phyloP scores from a whole-genome alignment of 30 jellyfish, hydroid and myxozoan genomes.

The Cassiopea andromeda region DNA sequence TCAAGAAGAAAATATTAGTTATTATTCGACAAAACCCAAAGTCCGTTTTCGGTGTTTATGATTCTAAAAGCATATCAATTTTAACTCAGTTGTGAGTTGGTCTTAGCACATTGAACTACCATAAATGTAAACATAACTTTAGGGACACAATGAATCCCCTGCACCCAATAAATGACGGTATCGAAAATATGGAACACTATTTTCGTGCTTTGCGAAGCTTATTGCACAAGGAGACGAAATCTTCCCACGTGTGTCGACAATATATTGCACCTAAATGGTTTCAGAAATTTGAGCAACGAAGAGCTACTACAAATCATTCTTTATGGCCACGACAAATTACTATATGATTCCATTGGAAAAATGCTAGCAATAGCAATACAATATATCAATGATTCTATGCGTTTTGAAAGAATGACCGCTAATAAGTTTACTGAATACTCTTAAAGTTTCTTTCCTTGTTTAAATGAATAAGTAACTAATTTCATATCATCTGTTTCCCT shows the following conservation, averaged over 20 bases:
- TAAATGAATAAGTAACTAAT: no score
- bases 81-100: not conserved
- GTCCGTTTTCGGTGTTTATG: conserved; percentile 25
- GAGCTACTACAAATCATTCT: no score
- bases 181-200: conserved; percentile 19
- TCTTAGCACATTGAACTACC: no score
- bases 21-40: conserved; percentile 44
- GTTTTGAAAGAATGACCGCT: no score
- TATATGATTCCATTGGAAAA: conserved; percentile 22
- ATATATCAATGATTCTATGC: not conserved
- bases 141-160: conserved; percentile 19
- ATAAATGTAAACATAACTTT: conserved; percentile 23
- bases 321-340: no score
- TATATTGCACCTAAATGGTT: conserved; percentile 16
- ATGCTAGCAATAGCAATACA: not conserved
- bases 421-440: no score
- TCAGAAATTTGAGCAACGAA: not conserved
- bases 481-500: no score
- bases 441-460: no score
- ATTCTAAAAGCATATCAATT: not conserved
- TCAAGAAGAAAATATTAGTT: conserved; percentile 34
- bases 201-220: conserved; percentile 17
- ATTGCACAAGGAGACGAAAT: conserved; percentile 12
- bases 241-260: not conserved
- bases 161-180: conserved; percentile 21